Evolutionary conservation across 2,888 invertebrate genomes (phyloP).

Genomic region (Tribolium freemani): DNA sequence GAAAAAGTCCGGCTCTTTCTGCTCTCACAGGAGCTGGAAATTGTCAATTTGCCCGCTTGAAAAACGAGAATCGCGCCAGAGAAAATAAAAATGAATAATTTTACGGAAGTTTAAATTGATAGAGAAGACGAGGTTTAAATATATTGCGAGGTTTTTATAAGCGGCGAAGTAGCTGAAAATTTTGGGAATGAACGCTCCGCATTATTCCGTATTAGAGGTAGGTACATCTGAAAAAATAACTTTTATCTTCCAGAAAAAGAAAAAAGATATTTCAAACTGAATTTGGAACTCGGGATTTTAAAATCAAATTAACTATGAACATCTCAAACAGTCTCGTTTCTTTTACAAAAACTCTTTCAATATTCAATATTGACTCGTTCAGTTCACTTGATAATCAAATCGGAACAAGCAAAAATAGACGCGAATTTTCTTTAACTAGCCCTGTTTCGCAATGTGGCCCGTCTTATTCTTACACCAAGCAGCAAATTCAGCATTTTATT

Average conservation of each 20-base stretch:
- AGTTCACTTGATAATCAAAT: conserved; percentile 39
- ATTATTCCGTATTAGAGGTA: conserved; percentile 9
- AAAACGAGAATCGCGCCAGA: conserved; percentile 12
- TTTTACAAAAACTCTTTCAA: conserved; percentile 44
- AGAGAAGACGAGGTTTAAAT: conserved; percentile 7
- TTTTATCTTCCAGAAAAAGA: conserved; percentile 19
- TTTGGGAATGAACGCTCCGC: background rate
- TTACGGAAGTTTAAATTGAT: conserved; percentile 16
- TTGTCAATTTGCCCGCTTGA: conserved; percentile 26
- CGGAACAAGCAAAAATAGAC: conserved; percentile 25
- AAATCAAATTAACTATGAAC: conserved; percentile 47
- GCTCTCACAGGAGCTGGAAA: conserved; percentile 17
- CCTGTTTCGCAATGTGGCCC: background rate
- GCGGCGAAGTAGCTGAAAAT: background rate
- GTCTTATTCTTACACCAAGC: no score
- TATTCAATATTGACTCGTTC: conserved; percentile 48
- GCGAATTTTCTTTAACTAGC: conserved; percentile 4
- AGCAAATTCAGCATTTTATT: no score
- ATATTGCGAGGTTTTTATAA: conserved; percentile 2
- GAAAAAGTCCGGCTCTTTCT: conserved; percentile 11
- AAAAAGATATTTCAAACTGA: conserved; percentile 33
- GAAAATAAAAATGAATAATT: conserved; percentile 24
- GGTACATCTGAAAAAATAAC: conserved; percentile 22
- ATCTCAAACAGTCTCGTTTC: conserved; percentile 48
- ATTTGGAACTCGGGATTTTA: conserved; percentile 42